Base-by-base conservation (phyloP, 2,113 vertebrate genomes). In the Sebastes fasciatus region DNA sequence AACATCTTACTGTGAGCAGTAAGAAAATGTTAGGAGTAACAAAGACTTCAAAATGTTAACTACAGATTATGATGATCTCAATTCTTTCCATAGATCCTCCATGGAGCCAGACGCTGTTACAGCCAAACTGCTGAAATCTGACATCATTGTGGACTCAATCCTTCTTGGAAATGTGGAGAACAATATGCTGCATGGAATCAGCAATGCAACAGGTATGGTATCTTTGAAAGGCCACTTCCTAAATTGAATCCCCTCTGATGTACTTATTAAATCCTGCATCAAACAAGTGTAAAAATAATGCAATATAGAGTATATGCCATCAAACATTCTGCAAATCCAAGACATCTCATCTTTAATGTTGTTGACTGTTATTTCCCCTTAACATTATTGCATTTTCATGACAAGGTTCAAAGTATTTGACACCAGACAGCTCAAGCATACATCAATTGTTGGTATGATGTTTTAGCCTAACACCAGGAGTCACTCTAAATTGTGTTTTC, bases 101-200 rank as follows among this genome's bases (percentile, higher is more conserved):
- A 64, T 62, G 11, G 63, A 88, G 19, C 87, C 93, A 62, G 84
- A 21, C 48, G 34, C 58, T 21, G 80, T 91, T 7, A 89, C 90
- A 40, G 74, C 26, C 40, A 91, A 64, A 17, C 19, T 94, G 79
- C 79, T 93, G 0, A 52, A 69, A 6, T 62, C 71, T 1, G 58
- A 89, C 54, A 51, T 94, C 9, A 26, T 88, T 68, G 91, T 94
- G 62, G 93, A 94, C 80, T 84, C 91, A 5, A 68, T 94, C 51
- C 75, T 93, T 52, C 74, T 94, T 51, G 92, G 91, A 73, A 23
- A 86, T 0, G 85, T 82, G 19, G 43, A 79, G 1, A 93, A 93
- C 74, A 86, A 9, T 1, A 84, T 92, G 40, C 77, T 94, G 14
- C 91, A 93, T 79, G 94, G 92, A 60, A 94, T 94, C 78, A 94